Percentiles rank a stretch among this genome's conserved stretches.
These are phyloP conservation scores for Muraenolepis orangiensis DNA, from an alignment of 2,797 vertebrate species.

Conservation along the genomic window DNA sequence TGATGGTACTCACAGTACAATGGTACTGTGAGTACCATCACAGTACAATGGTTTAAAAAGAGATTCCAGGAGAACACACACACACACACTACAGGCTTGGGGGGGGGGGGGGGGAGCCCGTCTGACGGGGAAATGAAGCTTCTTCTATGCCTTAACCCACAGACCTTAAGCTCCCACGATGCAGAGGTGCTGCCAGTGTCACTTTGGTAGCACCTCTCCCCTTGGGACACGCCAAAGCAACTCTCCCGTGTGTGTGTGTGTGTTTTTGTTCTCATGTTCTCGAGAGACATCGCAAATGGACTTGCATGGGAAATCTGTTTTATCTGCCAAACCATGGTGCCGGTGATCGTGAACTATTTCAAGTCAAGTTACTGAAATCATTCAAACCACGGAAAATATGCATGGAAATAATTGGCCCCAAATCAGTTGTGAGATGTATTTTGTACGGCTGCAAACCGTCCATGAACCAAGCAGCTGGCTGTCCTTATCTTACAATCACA, in stretches of 20 bases:
- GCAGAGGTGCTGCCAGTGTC: conserved; percentile 7
- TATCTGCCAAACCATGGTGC: too few species aligned
- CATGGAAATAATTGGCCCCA: conserved; percentile 18
- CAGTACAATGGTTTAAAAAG: too few species aligned
- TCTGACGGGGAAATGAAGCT: conserved; percentile 43
- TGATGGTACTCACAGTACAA: too few species aligned
- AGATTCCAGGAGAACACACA: conserved; percentile 8
- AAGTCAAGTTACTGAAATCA: conserved; percentile 27
- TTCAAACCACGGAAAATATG: conserved; percentile 33
- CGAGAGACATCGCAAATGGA: neutral
- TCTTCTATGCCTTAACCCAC: conserved; percentile 56
- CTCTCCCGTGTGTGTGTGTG: neutral
- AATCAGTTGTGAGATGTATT: conserved; percentile 8
- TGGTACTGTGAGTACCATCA: too few species aligned
- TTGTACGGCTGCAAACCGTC: conserved; percentile 17
- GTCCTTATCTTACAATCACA: conserved; percentile 11
- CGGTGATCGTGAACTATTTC: neutral
- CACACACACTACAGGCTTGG: conserved; percentile 53
- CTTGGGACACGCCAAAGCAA: neutral
- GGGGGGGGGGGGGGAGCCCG: conserved; percentile 27
- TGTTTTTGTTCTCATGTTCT: neutral
- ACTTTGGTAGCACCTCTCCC: conserved; percentile 15
- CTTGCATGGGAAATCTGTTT: neutral
- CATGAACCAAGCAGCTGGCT: conserved; percentile 25
- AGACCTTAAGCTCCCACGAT: conserved; percentile 41